Evolutionary conservation across 2,797 vertebrate genomes (phyloP).

Genomic region (Pygocentrus nattereri): DNA sequence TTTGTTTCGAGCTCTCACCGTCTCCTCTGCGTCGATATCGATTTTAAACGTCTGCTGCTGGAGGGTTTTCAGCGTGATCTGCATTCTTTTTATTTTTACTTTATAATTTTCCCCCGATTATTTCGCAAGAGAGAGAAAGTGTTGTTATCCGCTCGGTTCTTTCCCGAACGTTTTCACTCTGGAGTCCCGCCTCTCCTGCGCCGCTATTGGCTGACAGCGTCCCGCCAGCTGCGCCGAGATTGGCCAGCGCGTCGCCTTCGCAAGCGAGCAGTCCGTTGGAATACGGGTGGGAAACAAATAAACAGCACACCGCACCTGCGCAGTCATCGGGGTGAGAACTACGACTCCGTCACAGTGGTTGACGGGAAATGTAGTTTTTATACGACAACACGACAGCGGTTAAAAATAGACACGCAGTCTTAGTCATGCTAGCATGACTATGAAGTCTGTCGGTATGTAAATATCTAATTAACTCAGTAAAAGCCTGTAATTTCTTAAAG

Average conservation of each 20-base stretch:
- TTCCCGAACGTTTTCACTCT: conserved; percentile 6
- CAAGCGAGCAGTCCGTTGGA: not conserved
- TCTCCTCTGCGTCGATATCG: conserved; percentile 90
- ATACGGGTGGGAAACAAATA: not conserved
- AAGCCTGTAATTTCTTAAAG: too few species aligned
- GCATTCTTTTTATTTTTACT: conserved; percentile 73
- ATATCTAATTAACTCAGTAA: not conserved
- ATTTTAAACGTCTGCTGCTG: conserved; percentile 96
- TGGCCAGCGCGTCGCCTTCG: not conserved
- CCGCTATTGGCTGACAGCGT: not conserved
- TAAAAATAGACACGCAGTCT: too few species aligned
- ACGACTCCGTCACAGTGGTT: not conserved
- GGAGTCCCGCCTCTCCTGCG: not conserved
- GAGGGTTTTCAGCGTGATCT: conserved; percentile 93
- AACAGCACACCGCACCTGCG: not conserved
- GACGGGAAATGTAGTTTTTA: not conserved
- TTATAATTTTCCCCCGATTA: not conserved
- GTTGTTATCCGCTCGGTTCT: conserved; percentile 47
- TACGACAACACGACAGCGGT: too few species aligned
- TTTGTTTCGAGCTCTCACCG: conserved; percentile 77
- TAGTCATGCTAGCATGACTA: not conserved
- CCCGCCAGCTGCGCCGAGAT: not conserved
- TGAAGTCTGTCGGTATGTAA: not conserved
- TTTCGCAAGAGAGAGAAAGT: conserved; percentile 25
- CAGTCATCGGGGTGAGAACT: not conserved